A percentile compares a stretch with the other conserved stretches of the same genome.
phyloP scores from a whole-genome alignment of 2,113 vertebrate species.

The Cheirogaleus medius region DNA sequence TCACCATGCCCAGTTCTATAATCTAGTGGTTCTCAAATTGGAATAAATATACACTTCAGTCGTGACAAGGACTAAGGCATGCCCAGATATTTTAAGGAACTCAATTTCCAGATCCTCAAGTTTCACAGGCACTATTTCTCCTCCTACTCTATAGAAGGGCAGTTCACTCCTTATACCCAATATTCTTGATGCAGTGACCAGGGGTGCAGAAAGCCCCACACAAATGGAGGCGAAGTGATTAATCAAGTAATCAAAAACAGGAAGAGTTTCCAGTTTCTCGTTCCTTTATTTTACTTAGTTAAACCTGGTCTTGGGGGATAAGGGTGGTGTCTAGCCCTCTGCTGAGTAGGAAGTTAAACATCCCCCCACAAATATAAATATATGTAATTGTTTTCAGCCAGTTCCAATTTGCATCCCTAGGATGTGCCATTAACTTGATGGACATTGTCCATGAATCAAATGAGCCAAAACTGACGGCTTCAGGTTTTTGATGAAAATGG shows the following conservation, averaged over 20 bases:
- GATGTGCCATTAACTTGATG: neutral
- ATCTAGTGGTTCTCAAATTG: neutral
- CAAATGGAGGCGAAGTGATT: neutral
- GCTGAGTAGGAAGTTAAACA: neutral
- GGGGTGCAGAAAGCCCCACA: neutral
- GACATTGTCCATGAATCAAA: neutral
- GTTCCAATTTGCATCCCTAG: neutral
- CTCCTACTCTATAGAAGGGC: neutral
- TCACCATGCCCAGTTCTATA: neutral
- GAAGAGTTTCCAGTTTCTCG: neutral
- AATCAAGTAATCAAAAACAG: neutral
- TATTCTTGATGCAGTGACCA: neutral
- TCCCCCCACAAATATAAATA: neutral
- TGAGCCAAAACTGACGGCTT: neutral
- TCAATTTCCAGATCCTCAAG: neutral
- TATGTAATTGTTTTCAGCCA: neutral
- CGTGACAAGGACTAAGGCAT: neutral
- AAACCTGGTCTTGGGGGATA: neutral
- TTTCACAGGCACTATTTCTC: neutral
- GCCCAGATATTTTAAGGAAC: neutral
- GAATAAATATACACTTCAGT: neutral
- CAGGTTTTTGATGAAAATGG: neutral
- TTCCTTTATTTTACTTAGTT: neutral
- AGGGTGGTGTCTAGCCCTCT: neutral
- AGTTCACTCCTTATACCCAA: neutral